phyloP scores from a whole-genome alignment of 2,888 invertebrate genomes.

The Erpobdella octoculata region DNA sequence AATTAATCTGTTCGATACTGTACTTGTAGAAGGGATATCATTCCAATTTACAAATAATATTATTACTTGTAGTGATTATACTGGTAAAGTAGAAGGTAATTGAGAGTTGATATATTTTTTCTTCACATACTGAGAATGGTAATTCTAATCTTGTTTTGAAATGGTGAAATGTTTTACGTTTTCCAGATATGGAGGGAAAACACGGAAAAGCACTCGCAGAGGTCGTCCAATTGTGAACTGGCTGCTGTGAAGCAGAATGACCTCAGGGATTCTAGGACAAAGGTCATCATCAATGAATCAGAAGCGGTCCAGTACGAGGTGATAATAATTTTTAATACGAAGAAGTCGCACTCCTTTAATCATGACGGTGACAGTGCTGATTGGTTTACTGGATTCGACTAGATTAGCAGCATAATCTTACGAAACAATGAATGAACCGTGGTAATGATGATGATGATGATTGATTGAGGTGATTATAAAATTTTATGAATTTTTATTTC shows the following conservation, averaged over 20 bases:
- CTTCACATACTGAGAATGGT: no score
- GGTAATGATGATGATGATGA: not conserved
- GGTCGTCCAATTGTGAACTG: conserved; percentile 17
- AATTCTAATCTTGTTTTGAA: no score
- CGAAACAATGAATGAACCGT: not conserved
- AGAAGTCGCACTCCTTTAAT: not conserved
- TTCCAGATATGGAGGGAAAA: conserved; percentile 20
- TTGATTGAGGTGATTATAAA: not conserved
- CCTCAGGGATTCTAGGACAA: conserved; percentile 54
- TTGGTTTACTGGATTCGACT: no score
- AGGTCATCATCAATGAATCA: conserved; percentile 87
- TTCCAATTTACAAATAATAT: no score
- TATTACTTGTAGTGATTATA: no score
- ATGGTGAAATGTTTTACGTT: not conserved
- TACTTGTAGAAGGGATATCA: no score
- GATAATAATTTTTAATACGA: not conserved
- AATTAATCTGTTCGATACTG: no score
- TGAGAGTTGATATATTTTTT: no score
- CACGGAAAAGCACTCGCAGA: conserved; percentile 3
- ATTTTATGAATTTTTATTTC: not conserved
- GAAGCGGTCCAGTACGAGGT: conserved; percentile 79
- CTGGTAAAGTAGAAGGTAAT: no score
- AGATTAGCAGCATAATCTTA: no score
- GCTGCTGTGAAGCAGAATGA: not conserved
- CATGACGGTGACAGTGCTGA: no score